Conservation (phyloP, 2,888 invertebrate genomes). For the Agrotis ipsilon region DNA sequence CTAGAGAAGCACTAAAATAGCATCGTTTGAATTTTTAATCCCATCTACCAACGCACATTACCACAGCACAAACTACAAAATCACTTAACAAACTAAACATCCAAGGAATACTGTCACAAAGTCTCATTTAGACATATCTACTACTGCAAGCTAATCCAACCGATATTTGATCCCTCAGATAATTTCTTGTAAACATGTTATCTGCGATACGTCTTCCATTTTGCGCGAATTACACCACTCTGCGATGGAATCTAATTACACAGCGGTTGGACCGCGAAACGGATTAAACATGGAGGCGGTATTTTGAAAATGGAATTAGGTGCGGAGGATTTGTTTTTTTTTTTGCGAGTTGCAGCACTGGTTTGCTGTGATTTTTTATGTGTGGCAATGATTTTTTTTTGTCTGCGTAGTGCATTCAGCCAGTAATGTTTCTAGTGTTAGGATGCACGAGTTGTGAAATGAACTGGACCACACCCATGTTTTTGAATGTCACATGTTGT, state of each 20-base stretch:
- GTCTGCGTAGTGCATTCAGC: too few species aligned
- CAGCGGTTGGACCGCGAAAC: slow-evolving; percentile 64
- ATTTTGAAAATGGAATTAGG: slow-evolving; percentile 47
- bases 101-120: slow-evolving; percentile 27
- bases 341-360: neutral
- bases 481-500: too few species aligned
- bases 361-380: slow-evolving; percentile 42
- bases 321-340: slow-evolving; percentile 15
- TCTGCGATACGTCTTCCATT: slow-evolving; percentile 83
- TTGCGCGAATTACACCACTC: slow-evolving; percentile 89
- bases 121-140: slow-evolving; percentile 25
- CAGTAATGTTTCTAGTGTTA: too few species aligned
- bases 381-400: neutral
- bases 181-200: slow-evolving; percentile 84
- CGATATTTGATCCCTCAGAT: slow-evolving; percentile 72
- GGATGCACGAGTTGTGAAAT: too few species aligned
- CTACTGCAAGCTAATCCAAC: slow-evolving; percentile 50
- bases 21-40: neutral
- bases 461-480: too few species aligned
- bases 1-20: too few species aligned
- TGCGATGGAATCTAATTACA: slow-evolving; percentile 85
- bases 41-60: too few species aligned
- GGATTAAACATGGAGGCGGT: slow-evolving; percentile 68
- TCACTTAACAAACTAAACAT: slow-evolving; percentile 40
- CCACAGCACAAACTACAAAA: slow-evolving; percentile 27